These are phyloP conservation scores for Watersipora subatra DNA, from an alignment of 1,140 invertebrate genomes.

Conservation along the genomic window DNA sequence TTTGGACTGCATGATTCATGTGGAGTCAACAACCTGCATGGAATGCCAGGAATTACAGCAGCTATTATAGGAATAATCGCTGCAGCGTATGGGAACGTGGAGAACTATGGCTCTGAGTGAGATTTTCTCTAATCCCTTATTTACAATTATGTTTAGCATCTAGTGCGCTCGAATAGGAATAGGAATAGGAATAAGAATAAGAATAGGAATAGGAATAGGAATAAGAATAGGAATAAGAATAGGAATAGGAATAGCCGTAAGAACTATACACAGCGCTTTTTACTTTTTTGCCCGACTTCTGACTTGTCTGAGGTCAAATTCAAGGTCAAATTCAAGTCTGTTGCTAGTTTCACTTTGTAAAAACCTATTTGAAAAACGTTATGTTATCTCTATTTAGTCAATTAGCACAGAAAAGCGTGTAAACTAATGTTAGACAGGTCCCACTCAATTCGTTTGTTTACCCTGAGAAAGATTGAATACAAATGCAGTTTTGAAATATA, in stretches of 20 bases:
- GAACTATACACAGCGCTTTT: background rate
- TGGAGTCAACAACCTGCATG: constrained; percentile 88
- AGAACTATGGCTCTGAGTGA: constrained; percentile 40
- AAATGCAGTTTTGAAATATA: too few species aligned
- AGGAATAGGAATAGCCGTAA: background rate
- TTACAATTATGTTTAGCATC: background rate
- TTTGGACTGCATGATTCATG: constrained; percentile 76
- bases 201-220: background rate
- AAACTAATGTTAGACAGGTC: too few species aligned
- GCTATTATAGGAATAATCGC: constrained; percentile 63
- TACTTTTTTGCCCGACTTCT: too few species aligned
- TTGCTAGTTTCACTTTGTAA: too few species aligned
- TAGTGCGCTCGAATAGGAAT: background rate
- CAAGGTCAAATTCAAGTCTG: too few species aligned
- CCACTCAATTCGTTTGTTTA: too few species aligned
- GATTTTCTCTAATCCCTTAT: constrained; percentile 3
- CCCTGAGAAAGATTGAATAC: too few species aligned
- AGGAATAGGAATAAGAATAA: background rate
- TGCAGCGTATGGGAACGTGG: constrained; percentile 54
- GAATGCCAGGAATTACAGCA: constrained; percentile 78
- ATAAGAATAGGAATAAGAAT: background rate
- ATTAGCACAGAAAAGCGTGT: too few species aligned
- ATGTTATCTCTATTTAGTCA: too few species aligned
- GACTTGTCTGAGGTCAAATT: too few species aligned
- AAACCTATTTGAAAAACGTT: too few species aligned